Evolutionary conservation across 1,140 invertebrate genomes (phyloP), one percentile per base, ranked within the genome.

Genomic region (Bombus breviceps): DNA sequence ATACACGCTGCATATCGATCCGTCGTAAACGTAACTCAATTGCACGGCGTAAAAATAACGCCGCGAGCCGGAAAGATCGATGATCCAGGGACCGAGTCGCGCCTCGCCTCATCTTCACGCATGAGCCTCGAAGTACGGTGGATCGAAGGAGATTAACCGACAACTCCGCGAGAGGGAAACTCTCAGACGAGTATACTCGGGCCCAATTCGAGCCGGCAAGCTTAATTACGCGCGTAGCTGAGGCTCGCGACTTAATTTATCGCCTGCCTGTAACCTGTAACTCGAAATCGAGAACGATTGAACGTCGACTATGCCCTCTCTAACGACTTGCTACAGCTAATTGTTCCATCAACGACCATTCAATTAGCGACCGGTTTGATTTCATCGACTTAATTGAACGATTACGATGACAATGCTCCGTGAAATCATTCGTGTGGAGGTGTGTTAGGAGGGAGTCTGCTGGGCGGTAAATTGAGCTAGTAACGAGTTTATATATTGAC

Each of bases 71-170:
- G 82, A 90, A 90, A 90, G 89, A 90, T 90, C 89, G 89, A 90
- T 90, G 89, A 72, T 90, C 86, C 43, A 37, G 59, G 81, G 89
- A 78, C 83, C 76, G 81, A 89, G 85, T 87, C 73, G 81, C 73
- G 81, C 81, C 72, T 85, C 76, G 73, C 77, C 25, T 84, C 75
- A 47, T 89, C 89, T 90, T 90, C 81, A 81, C 77, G 88, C 89
- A 87, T 75, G 79, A 89, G 75, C 34, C 69, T 69, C 79, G 88
- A 78, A 53, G 47, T 53, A 53, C 73, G 81, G 81, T 69, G 87
- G 80, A 84, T 86, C 88, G 90, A 85, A 76, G 84, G 82, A 91
- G 90, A 91, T 91, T 90, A 89, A 91, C 88, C 25, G 53, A 34
- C 71, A 22, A 53, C 18, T 53, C 18, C 47, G 28, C 41, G 41